Conservation (phyloP, 2,113 vertebrate genomes). For the Lepus timidus region DNA sequence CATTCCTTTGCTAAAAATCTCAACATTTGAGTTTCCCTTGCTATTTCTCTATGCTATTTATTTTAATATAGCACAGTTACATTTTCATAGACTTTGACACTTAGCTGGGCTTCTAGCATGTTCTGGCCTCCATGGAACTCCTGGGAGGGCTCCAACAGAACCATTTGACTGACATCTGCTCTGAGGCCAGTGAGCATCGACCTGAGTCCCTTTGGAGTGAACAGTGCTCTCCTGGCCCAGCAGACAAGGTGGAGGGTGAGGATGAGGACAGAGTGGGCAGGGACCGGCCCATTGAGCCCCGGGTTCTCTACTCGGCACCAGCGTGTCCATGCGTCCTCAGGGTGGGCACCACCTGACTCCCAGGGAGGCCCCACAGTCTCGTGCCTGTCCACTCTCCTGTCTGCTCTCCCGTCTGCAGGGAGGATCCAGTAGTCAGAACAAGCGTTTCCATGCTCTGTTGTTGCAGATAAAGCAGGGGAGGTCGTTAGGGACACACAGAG, state of each 20-base stretch:
- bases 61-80: background rate
- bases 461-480: background rate
- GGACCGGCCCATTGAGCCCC: rapidly evolving
- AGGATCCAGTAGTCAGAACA: too few relatives aligned
- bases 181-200: background rate
- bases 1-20: background rate
- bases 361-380: too few relatives aligned
- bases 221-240: background rate
- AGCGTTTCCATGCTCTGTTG: background rate
- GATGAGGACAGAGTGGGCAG: rapidly evolving
- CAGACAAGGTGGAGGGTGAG: background rate
- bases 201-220: background rate
- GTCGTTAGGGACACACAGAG: background rate
- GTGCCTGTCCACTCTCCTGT: too few relatives aligned
- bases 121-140: background rate
- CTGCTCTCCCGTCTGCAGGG: too few relatives aligned
- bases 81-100: background rate
- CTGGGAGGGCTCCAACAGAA: background rate
- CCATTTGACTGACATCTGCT: background rate
- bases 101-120: background rate
- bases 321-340: background rate
- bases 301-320: background rate
- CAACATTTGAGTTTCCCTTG: background rate
- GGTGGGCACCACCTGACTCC: too few relatives aligned
- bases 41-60: background rate